Percentiles rank a stretch among this genome's conserved stretches.
Conservation (phyloP, 1,140 invertebrate genomes). For the Drusus annulatus region DNA sequence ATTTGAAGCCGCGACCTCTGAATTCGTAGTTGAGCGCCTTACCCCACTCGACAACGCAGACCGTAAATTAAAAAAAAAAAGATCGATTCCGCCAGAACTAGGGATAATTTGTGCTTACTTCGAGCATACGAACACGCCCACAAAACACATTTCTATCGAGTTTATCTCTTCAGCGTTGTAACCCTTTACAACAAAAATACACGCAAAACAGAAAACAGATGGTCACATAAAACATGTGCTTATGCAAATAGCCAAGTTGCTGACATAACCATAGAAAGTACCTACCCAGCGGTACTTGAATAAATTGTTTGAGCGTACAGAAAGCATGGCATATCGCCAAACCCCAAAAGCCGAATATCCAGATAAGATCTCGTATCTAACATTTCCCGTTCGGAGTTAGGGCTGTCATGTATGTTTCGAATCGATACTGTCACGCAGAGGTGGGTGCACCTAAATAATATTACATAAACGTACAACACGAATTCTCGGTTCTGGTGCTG, state of each 20-base stretch:
- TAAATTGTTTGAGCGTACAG: neutral
- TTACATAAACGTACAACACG: neutral
- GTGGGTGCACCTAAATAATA: neutral
- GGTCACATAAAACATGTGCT: neutral
- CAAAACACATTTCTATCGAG: too few species aligned
- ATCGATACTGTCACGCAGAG: slow-evolving; percentile 16
- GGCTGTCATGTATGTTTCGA: neutral
- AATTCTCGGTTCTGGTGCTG: neutral
- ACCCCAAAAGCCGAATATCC: neutral
- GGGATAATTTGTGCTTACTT: too few species aligned
- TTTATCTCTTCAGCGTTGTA: too few species aligned
- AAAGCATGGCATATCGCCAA: neutral
- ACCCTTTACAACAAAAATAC: too few species aligned
- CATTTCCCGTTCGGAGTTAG: neutral
- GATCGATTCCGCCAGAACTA: too few species aligned
- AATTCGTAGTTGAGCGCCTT: too few species aligned
- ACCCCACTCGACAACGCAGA: too few species aligned
- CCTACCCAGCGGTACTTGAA: neutral
- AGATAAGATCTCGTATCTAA: neutral
- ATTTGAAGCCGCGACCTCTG: too few species aligned
- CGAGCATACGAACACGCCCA: too few species aligned
- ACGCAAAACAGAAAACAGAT: neutral
- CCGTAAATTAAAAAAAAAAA: too few species aligned
- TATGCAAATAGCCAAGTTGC: neutral
- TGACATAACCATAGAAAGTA: neutral